Evolutionary conservation across 2,888 invertebrate species (phyloP), one percentile per base, ranked within the genome.

Genomic region (Caradrina clavipalpis): DNA sequence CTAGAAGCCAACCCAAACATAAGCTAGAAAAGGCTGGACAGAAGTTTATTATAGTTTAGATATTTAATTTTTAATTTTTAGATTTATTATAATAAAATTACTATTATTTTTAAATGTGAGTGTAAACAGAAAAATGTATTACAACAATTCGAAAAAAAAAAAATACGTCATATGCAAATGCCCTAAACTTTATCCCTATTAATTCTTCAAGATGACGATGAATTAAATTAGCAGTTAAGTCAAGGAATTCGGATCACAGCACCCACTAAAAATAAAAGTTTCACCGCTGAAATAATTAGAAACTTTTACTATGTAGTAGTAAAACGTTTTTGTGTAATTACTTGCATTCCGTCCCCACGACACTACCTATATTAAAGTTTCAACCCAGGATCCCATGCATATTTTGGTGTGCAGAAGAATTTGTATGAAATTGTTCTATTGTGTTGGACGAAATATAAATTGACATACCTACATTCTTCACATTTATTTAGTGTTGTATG

Each of bases 271-370:
- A 63, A 45, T 47, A 54, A 15, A 47, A 11, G 39, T 61, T 15
- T 11, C 15, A 45, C 22, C 26, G 57, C 35, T 17, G 5, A 45
- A 45, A 13, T 69, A 69, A 35, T 69, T 35, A 22, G 13, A 65
- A 69, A 67, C 10, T 51, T 66, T 35, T 4, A 19, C 22, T 31
- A 17, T 35, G 31, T 50, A 51, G 21, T 17, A 19, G 17, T 39
- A 26, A n/a, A 59, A 35, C 4, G 31, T 22, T 59, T 56, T 67
- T 45, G 8, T 66, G 2, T 68, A 70, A 78, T 80, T 69, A 69
- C 69, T 60, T 66, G 26, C 68, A 80, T 76, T 51, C 80, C 63
- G 19, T 55, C 50, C 59, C n/a, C 19, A 17, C 21, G 15, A 26
- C 60, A 56, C 49, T 59, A n/a, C n/a, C n/a, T n/a, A 39, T 53